Base-by-base conservation (phyloP, 2,113 vertebrate genomes). In the Chinchilla lanigera region DNA sequence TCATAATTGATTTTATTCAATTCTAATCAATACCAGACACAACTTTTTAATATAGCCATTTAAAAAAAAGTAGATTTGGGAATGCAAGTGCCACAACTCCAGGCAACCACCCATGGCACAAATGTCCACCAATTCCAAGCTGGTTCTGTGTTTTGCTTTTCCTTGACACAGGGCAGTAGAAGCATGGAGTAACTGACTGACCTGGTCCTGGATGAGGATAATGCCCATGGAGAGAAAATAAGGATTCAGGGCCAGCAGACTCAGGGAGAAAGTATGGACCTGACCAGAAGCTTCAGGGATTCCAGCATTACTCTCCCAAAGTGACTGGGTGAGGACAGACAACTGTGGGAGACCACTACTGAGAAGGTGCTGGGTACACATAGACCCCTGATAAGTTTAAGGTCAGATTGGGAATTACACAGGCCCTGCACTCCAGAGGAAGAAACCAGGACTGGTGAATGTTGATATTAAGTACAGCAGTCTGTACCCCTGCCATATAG, bases 1-100 rank as follows among this genome's bases (percentile, higher is more conserved):
- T 78, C 12, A 26, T 61, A 88, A 58, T 85, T 90, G 33, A 56
- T 93, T 94, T 56, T 97, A 80, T 28, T 44, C 33, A 84, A 24
- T 83, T 83, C 17, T 22, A 71, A 10, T 38, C 6, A 81, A 33
- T 67, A 88, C 19, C 20, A 71, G 4, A 58, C 24, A 12, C 14
- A 58, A 86, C 50, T 83, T 78, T 90, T 92, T 73, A 63, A 73
- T 65, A 50, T 80, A 41, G 3, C 9, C 5, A 83, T 84, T 94
- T 65, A 90, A 94, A 86, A n/a, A 5, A 93, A 92, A 94, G 84
- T 41, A 82, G 30, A 73, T 93, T 61, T 47, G 12, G 38, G 8
- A 7, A 38, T 41, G 10, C 20, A 24, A 41, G 38, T 4, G 10
- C 71, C 20, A 11, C 11, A 41, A 38, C 38, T 41, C 19, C 71